Base-by-base conservation (phyloP, 2,888 invertebrate species). In the Ischnus inquisitorius region DNA sequence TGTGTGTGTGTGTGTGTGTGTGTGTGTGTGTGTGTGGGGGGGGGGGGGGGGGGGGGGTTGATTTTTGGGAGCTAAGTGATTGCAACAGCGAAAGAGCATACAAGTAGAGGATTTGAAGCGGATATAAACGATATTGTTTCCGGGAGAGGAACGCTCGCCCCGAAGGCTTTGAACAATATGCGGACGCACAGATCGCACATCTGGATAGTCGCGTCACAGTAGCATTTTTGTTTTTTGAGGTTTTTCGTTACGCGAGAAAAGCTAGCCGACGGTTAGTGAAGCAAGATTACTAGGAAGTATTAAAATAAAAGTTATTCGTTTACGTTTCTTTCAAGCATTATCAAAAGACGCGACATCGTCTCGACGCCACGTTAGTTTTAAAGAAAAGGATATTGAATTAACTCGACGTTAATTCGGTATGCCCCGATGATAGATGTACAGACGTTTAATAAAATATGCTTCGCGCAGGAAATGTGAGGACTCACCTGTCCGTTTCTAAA, bases 401-500 rank as follows among this genome's bases (percentile, higher is more conserved):
- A 77, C 46, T 48, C 67, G 74, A 80, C 68, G 79, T 82, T 10
- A 76, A 62, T 78, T 82, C 84, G 84, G 84, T 84, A 67, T 84
- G 84, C 84, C 81, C 84, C 84, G 81, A 34, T 82, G 46, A 48
- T 25, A 48, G 34, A 71, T 48, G n/a, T 8, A 69, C 41, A 72
- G 62, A 48, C 10, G 22, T 69, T 54, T 54, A 8, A 51, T 39
- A 65, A 78, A 57, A 51, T 43, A n/a, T 16, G 72, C 62, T 48
- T 51, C 12, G 41, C 67, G 39, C 22, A 12, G 22, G 1, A 22
- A 0, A 3, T 54, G 16, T 10, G 3, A 54, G 19, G 19, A 81
- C 84, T 91, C 87, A 93, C 93, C 91, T 94, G 94, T 87, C 94
- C 93, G 88, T 94, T 93, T 85, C 93, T 91, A 64, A 92, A 93